phyloP scores from a whole-genome alignment of 2,888 invertebrate genomes.

The Leptura quadrifasciata region DNA sequence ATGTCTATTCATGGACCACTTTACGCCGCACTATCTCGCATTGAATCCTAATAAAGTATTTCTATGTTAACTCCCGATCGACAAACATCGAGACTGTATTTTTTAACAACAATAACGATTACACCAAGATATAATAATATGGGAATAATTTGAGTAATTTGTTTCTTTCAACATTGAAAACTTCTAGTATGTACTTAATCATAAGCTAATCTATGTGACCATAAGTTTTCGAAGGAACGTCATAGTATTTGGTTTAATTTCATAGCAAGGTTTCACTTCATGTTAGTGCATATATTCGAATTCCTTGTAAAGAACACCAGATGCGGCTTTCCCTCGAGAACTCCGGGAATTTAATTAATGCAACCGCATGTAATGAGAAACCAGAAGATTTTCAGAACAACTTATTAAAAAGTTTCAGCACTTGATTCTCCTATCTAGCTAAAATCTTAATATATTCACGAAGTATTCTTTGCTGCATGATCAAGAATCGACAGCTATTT shows the following conservation, averaged over 20 bases:
- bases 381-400: conserved; percentile 27
- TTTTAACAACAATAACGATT: too few relatives aligned
- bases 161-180: too few relatives aligned
- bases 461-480: neutral
- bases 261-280: conserved; percentile 5
- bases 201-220: neutral
- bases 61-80: too few relatives aligned
- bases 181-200: neutral
- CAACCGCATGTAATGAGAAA: conserved; percentile 38
- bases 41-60: too few relatives aligned
- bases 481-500: neutral
- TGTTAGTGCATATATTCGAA: conserved; percentile 26
- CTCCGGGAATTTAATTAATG: conserved; percentile 41
- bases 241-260: conserved; percentile 6
- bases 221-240: neutral
- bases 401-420: conserved; percentile 33
- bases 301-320: conserved; percentile 22
- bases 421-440: conserved; percentile 10
- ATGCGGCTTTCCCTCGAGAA: conserved; percentile 29
- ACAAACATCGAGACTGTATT: too few relatives aligned
- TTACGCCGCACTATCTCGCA: too few relatives aligned
- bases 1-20: too few relatives aligned
- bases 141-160: too few relatives aligned
- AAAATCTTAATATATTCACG: conserved; percentile 15
- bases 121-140: too few relatives aligned